Evolutionary conservation across 2,888 invertebrate species (phyloP), one percentile per base, ranked within the genome.

Genomic region (Orchestes rusci): DNA sequence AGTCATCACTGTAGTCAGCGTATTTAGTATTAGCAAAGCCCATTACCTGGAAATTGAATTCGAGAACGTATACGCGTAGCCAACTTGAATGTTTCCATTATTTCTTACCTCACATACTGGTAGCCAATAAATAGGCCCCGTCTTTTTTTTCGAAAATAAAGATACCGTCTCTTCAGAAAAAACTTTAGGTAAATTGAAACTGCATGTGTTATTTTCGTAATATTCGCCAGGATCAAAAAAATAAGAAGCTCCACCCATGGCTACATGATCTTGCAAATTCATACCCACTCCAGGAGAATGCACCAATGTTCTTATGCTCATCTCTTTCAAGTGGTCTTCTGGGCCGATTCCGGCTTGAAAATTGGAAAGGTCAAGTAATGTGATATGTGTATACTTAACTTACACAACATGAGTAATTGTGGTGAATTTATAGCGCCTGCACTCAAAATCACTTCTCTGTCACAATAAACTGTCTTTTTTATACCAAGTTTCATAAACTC

Each of bases 351-450:
- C 93, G 1, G 90, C 88, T 52, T 31, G 30, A 49, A 49, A 4
- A 34, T 33, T 8, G 16, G n/a, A 16, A 39, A 8, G n/a, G n/a
- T 12, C 10, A 13, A 13, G 5, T 10, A 30, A 12, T 30, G 12
- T 7, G 7, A 5, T 30, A 36, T 15, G n/a, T 39, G 2, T 32
- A 30, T 16, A 36, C 4, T 20, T 23, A 8, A 45, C 46, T 49
- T 43, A 52, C 52, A 53, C 30, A 93, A 63, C 87, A 91, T 86
- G 20, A 94, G 70, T 13, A 93, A 58, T 61, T 93, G 91, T 0
- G 92, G 90, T 2, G 87, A 81, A 59, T 86, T 84, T 51, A 93
- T 74, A 0, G 89, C 68, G 1, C 93, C 96, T 1, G 89, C 89
- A 13, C 89, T 82, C 28, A 96, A 64, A 49, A 96, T 84, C 0